Evolutionary conservation across 2,888 invertebrate species (phyloP).

Genomic region (Sinhomidia bicolor): DNA sequence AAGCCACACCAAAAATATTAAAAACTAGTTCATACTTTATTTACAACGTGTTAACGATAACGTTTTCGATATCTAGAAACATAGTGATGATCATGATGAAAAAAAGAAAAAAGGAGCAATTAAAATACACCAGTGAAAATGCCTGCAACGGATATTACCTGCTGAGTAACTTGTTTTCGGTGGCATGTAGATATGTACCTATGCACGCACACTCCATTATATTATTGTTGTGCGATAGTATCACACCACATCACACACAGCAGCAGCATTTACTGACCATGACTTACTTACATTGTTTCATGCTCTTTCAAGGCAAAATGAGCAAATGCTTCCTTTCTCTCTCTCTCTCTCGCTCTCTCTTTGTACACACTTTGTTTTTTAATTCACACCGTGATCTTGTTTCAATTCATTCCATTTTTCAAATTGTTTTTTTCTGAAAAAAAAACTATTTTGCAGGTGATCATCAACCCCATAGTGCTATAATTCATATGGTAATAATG

Average conservation of each 20-base stretch:
- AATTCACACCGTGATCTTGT: conserved; percentile 36
- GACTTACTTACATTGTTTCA: conserved; percentile 44
- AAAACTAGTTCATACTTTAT: conserved; percentile 7
- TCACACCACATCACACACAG: not conserved
- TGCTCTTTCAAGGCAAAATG: no score
- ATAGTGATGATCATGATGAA: not conserved
- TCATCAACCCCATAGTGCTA: conserved; percentile 16
- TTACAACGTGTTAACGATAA: conserved; percentile 12
- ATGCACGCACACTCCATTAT: conserved; percentile 1
- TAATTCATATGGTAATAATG: conserved; percentile 51
- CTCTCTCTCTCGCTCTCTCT: conserved; percentile 23
- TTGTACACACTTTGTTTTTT: not conserved
- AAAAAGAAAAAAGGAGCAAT: conserved; percentile 1
- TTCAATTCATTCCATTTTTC: conserved; percentile 29
- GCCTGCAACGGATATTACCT: conserved; percentile 50
- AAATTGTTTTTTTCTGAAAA: conserved; percentile 7
- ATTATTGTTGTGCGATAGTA: not conserved
- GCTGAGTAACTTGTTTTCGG: conserved; percentile 43
- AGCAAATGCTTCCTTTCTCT: conserved; percentile 38
- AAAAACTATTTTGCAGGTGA: conserved; percentile 59
- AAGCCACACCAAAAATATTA: not conserved
- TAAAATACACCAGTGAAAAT: conserved; percentile 27
- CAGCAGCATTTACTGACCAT: conserved; percentile 12
- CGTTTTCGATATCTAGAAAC: conserved; percentile 17
- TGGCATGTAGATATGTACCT: no score